phyloP scores from a whole-genome alignment of 2,797 vertebrate genomes.

The Rhodeus uyekii region DNA sequence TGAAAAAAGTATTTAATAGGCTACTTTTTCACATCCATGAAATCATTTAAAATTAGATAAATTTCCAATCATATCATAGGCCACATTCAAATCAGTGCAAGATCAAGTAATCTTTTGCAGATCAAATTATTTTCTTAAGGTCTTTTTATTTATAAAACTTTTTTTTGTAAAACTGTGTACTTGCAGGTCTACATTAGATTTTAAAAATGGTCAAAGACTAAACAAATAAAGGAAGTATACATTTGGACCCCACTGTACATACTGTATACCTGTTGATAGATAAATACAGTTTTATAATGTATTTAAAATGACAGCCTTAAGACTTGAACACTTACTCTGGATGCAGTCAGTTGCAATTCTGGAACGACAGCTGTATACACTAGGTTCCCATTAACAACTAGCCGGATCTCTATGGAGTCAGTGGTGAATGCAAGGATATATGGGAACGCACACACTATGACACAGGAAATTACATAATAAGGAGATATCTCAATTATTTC shows the following conservation, averaged over 20 bases:
- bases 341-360: slow-evolving; percentile 91
- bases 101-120: too few species aligned
- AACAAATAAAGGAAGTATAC: neutral
- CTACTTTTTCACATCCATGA: too few species aligned
- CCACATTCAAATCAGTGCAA: too few species aligned
- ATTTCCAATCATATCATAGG: too few species aligned
- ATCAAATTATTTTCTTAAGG: too few species aligned
- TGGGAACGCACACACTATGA: slow-evolving; percentile 95
- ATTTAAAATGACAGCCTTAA: neutral
- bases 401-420: slow-evolving; percentile 96
- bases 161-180: neutral
- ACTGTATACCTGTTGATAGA: neutral
- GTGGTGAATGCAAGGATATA: slow-evolving; percentile 97
- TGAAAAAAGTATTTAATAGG: too few species aligned
- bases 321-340: slow-evolving; percentile 79
- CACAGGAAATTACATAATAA: slow-evolving; percentile 12
- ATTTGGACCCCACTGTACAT: neutral
- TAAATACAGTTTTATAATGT: neutral
- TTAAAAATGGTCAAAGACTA: neutral
- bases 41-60: too few species aligned
- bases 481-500: slow-evolving; percentile 21
- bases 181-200: neutral
- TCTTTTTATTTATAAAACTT: neutral
- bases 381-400: slow-evolving; percentile 98
- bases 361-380: slow-evolving; percentile 97